Percentiles rank a stretch among this genome's conserved stretches.
These are phyloP conservation scores for Ambastaia sidthimunki DNA, from an alignment of 2,797 vertebrate species.

Conservation along the genomic window DNA sequence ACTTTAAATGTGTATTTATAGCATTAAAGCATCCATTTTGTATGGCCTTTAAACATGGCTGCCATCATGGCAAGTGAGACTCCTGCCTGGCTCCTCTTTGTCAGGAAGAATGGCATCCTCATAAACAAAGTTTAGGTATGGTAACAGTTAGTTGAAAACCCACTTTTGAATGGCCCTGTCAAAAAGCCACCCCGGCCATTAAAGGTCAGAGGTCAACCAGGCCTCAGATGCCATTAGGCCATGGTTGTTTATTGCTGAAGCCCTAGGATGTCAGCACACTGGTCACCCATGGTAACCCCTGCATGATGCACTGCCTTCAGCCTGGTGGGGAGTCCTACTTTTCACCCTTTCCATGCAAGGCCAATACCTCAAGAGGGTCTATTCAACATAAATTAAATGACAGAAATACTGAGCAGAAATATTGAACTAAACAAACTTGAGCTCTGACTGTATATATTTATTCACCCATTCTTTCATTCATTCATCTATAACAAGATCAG, in stretches of 20 bases:
- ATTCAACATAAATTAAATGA: slow-evolving; percentile 28
- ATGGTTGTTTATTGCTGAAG: slow-evolving; percentile 80
- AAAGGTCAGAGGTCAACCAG: slow-evolving; percentile 83
- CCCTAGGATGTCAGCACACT: slow-evolving; percentile 79
- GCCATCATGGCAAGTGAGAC: slow-evolving; percentile 11
- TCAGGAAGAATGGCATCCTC: slow-evolving; percentile 61
- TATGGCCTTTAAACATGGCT: slow-evolving; percentile 25
- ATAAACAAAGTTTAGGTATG: slow-evolving; percentile 69
- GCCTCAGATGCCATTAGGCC: slow-evolving; percentile 88
- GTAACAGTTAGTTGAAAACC: slow-evolving; percentile 60
- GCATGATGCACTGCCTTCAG: slow-evolving; percentile 69
- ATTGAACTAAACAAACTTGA: slow-evolving; percentile 12
- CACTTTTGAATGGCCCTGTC: slow-evolving; percentile 69
- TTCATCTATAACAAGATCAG: slow-evolving; percentile 45
- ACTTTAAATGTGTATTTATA: not conserved
- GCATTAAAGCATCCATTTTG: slow-evolving; percentile 44
- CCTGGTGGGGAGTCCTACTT: slow-evolving; percentile 67
- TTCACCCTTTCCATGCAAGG: slow-evolving; percentile 52
- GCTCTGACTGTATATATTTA: slow-evolving; percentile 42
- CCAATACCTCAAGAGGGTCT: slow-evolving; percentile 46
- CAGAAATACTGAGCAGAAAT: not conserved
- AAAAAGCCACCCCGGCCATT: slow-evolving; percentile 68
- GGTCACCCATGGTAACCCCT: slow-evolving; percentile 81
- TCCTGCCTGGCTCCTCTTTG: slow-evolving; percentile 28
- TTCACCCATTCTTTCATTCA: slow-evolving; percentile 50